Percentiles rank a stretch among this genome's conserved stretches.
Conservation (phyloP, 2,113 vertebrate genomes). For the Picathartes gymnocephalus region DNA sequence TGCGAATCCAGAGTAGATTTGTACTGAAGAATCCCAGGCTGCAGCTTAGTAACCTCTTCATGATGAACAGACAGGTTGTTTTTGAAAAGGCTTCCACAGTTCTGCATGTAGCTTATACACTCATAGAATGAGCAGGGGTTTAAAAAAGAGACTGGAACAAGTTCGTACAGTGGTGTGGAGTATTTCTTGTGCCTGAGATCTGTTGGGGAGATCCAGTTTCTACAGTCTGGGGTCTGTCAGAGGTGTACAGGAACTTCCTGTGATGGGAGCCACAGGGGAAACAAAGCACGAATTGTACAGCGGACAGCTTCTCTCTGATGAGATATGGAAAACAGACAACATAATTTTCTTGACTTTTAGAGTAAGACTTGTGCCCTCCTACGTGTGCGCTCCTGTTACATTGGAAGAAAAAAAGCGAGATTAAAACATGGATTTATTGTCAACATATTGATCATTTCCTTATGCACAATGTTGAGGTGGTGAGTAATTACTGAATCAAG, state of each 20-base stretch:
- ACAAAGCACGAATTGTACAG: accelerated
- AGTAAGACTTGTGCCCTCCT: not conserved
- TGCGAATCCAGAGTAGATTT: not conserved
- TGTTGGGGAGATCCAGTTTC: not conserved
- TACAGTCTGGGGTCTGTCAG: not conserved
- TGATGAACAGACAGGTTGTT: not conserved
- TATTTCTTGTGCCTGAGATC: not conserved
- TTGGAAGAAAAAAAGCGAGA: accelerated
- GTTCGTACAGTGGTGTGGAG: not conserved
- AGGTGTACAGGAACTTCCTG: not conserved
- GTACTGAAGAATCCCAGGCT: not conserved
- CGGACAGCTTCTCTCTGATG: not conserved
- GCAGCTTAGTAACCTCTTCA: not conserved
- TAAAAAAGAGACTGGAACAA: not conserved
- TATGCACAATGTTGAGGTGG: not conserved
- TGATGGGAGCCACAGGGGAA: not conserved
- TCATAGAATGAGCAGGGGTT: not conserved
- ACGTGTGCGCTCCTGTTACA: not conserved
- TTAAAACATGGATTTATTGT: not conserved
- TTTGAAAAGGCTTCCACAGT: not conserved
- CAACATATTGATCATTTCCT: not conserved
- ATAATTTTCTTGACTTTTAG: not conserved
- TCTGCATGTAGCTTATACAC: not conserved
- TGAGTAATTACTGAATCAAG: not conserved
- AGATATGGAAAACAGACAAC: not conserved